These are phyloP conservation scores for Brachirus orientalis DNA, from an alignment of 2,113 vertebrate genomes.

Conservation along the genomic window DNA sequence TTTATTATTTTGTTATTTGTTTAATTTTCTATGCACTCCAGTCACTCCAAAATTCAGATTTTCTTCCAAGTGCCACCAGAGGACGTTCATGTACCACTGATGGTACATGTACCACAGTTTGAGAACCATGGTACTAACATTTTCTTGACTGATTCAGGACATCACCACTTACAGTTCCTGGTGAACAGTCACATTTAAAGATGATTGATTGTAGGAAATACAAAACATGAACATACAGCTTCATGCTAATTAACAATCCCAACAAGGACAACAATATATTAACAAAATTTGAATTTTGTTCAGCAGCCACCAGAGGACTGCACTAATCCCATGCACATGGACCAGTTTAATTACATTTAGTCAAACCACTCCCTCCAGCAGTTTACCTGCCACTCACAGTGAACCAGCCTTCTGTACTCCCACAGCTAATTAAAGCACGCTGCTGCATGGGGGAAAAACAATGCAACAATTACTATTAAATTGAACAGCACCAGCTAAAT, in stretches of 20 bases:
- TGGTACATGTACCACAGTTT: too few species aligned
- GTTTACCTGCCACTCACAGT: conserved; percentile 12
- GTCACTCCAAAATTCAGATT: too few species aligned
- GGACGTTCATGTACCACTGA: too few species aligned
- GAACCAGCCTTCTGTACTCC: conserved; percentile 36
- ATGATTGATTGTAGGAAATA: not conserved
- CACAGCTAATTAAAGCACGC: conserved; percentile 60
- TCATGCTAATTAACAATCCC: conserved; percentile 12
- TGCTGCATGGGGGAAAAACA: conserved; percentile 43
- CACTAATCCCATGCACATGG: conserved; percentile 1
- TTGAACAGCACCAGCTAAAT: conserved; percentile 42
- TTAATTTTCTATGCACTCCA: too few species aligned
- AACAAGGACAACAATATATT: conserved; percentile 24
- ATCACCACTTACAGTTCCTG: not conserved
- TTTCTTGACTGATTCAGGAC: not conserved
- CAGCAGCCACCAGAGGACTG: conserved; percentile 42
- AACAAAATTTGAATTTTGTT: conserved; percentile 40
- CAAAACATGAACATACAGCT: too few species aligned
- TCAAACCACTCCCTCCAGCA: conserved; percentile 43
- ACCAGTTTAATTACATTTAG: conserved; percentile 57
- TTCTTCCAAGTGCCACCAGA: too few species aligned
- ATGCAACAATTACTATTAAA: conserved; percentile 45
- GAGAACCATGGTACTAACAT: too few species aligned
- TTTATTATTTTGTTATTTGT: too few species aligned
- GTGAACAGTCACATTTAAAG: conserved; percentile 1